phyloP scores from a whole-genome alignment of 1,140 invertebrate species.

The Amphibalanus amphitrite region DNA sequence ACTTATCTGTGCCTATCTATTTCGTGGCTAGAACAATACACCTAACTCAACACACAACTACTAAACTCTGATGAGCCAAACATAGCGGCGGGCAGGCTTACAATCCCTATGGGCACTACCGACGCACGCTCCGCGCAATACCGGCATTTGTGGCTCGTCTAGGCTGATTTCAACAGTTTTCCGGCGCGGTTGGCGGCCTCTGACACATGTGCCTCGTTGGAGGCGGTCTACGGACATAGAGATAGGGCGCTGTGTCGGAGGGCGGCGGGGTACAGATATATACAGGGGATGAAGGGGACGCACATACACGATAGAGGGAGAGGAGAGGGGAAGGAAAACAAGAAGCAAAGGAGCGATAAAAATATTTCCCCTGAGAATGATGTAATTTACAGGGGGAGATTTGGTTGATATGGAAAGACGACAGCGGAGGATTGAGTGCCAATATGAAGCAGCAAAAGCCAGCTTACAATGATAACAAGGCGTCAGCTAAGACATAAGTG shows the following conservation, averaged over 20 bases:
- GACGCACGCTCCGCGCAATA: too few species aligned
- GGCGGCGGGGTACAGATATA: constrained; percentile 8
- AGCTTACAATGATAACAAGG: too few species aligned
- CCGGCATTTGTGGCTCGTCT: not conserved
- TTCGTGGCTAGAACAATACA: too few species aligned
- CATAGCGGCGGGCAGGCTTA: too few species aligned
- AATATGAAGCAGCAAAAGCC: too few species aligned
- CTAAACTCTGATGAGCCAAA: too few species aligned
- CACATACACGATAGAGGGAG: constrained; percentile 2
- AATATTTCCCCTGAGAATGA: constrained; percentile 33
- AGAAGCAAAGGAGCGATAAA: constrained; percentile 14
- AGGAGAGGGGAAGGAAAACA: constrained; percentile 2
- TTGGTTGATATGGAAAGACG: constrained; percentile 24
- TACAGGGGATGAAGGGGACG: not conserved
- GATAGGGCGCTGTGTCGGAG: constrained; percentile 8
- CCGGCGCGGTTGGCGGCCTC: constrained; percentile 41
- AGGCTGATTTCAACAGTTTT: constrained; percentile 31
- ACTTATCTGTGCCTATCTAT: too few species aligned
- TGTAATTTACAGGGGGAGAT: constrained; percentile 35
- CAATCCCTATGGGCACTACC: too few species aligned
- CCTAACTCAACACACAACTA: too few species aligned
- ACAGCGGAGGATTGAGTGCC: too few species aligned
- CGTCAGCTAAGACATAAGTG: too few species aligned
- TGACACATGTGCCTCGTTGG: constrained; percentile 37
- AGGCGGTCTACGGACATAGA: constrained; percentile 28